Base-by-base conservation (phyloP, 1,140 invertebrate genomes). In the Lucilia cuprina region DNA sequence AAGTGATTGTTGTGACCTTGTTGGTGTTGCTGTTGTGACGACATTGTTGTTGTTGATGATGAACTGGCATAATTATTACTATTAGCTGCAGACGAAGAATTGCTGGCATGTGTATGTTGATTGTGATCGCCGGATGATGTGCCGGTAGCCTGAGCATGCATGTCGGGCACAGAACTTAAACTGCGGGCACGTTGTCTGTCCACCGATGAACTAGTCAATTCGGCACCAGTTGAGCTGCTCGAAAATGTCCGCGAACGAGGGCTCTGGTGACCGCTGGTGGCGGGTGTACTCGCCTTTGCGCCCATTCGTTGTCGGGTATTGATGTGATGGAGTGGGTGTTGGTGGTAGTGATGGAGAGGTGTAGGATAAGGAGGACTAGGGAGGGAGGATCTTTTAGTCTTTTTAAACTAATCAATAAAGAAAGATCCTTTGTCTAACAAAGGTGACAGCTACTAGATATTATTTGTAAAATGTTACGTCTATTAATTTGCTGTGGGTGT, bases 281-380 rank as follows among this genome's bases (percentile, higher is more conserved):
- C 95, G 85, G 95, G 95, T 84, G 95, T 96, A 91, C 96, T 96
- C 89, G 95, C 93, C 92, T 96, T 96, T 91, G 95, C 95, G 93
- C 96, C 96, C 96, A 96, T 96, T 85, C 84, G 84, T 84, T 84
- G 84, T 80, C 7, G 65, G 65, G 7, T 70, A 25, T 70, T 70
- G 65, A 21, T 70, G n/a, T 70, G 65, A 21, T 30, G 25, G 60
- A n/a, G 2, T 65, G 21, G 2, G n/a, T 21, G 65, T 9, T 70
- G 55, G 55, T 8, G n/a, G 25, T 30, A 30, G 25, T 30, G 3
- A 30, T 65, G 17, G n/a, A 17, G 65, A 25, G n/a, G 3, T 21
- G 65, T 8, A 25, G 65, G 55, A 5, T 9, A 70, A 70, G 65
- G n/a, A 70, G 65, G n/a, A 70, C 3, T 25, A 25, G 65, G 60